Evolutionary conservation across 2,888 invertebrate species (phyloP).

Genomic region (Eilema sororculum): DNA sequence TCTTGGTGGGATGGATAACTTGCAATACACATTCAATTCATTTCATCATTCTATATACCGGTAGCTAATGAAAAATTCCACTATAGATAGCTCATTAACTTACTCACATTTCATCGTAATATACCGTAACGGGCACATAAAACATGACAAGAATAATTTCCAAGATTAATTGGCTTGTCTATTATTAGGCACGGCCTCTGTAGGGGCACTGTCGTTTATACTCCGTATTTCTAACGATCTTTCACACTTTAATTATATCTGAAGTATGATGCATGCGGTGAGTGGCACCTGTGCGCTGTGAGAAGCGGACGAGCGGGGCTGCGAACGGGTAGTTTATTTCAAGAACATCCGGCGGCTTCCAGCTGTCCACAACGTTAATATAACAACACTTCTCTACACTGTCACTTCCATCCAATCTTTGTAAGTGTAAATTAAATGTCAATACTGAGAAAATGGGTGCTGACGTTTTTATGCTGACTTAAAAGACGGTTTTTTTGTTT

Average conservation of each 20-base stretch:
- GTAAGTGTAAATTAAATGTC: slow-evolving; percentile 77
- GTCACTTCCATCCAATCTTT: slow-evolving; percentile 73
- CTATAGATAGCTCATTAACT: not conserved
- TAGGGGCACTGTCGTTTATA: slow-evolving; percentile 38
- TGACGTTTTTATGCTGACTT: slow-evolving; percentile 31
- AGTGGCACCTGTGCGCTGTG: slow-evolving; percentile 67
- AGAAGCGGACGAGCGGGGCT: slow-evolving; percentile 35
- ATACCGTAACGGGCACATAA: slow-evolving; percentile 31
- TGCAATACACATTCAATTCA: not conserved
- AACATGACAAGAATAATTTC: slow-evolving; percentile 22
- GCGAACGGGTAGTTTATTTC: slow-evolving; percentile 72
- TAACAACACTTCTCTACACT: slow-evolving; percentile 73
- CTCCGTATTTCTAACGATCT: slow-evolving; percentile 59
- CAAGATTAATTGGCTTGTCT: slow-evolving; percentile 44
- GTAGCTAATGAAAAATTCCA: not conserved
- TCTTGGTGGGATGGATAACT: no score
- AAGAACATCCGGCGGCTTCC: slow-evolving; percentile 79
- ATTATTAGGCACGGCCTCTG: slow-evolving; percentile 45
- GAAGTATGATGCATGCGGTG: slow-evolving; percentile 74
- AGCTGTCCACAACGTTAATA: slow-evolving; percentile 82
- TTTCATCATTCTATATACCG: no score
- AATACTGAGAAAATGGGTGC: slow-evolving; percentile 56
- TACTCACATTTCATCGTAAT: slow-evolving; percentile 34
- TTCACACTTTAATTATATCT: slow-evolving; percentile 68
- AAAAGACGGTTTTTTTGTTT: slow-evolving; percentile 18